Evolutionary conservation across 2,888 invertebrate species (phyloP).

Genomic region (Himalopsyche japonica): DNA sequence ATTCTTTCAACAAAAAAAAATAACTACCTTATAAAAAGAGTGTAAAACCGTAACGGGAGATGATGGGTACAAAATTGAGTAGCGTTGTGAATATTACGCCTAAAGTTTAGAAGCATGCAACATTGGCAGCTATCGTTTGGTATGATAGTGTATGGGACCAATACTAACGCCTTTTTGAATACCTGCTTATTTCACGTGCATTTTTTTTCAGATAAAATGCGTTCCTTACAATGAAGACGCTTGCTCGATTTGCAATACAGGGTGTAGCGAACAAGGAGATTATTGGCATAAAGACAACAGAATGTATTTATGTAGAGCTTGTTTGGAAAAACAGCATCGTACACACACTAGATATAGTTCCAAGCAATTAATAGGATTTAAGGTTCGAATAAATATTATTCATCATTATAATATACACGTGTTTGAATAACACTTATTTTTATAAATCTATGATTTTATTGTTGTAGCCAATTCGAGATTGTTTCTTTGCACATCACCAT

Average conservation of each 20-base stretch:
- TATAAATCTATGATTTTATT: background rate
- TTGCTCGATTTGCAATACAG: slow-evolving; percentile 54
- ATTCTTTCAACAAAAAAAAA: too few species aligned
- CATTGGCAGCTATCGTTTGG: too few species aligned
- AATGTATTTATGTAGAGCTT: slow-evolving; percentile 54
- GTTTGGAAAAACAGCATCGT: slow-evolving; percentile 51
- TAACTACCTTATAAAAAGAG: too few species aligned
- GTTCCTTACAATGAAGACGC: slow-evolving; percentile 57
- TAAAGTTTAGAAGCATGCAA: too few species aligned
- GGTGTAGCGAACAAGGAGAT: slow-evolving; percentile 60
- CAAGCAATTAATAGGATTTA: slow-evolving; percentile 53
- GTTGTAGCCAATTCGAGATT: slow-evolving; percentile 56
- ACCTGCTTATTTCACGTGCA: too few species aligned
- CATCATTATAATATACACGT: background rate
- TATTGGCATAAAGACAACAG: slow-evolving; percentile 59
- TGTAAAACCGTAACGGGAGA: too few species aligned
- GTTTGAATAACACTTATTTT: background rate
- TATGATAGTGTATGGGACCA: too few species aligned
- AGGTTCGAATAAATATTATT: slow-evolving; percentile 46
- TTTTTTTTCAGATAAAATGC: slow-evolving; percentile 53
- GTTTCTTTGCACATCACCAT: slow-evolving; percentile 58
- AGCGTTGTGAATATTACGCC: too few species aligned
- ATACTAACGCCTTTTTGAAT: too few species aligned
- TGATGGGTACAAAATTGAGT: too few species aligned
- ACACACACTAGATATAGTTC: slow-evolving; percentile 55